Base-by-base conservation (phyloP, 2,888 invertebrate genomes). In the Tubulanus polymorphus region DNA sequence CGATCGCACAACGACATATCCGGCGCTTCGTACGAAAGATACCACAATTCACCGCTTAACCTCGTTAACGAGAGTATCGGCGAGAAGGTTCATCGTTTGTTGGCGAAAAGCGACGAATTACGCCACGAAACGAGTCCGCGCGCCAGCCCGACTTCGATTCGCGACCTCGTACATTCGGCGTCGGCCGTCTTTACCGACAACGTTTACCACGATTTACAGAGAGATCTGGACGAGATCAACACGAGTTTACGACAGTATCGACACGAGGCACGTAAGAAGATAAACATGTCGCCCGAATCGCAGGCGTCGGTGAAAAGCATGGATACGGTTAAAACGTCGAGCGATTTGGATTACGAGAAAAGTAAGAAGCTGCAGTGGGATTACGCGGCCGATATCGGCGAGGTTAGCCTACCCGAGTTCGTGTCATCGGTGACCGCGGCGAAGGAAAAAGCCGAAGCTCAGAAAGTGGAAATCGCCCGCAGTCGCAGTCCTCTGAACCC, bases 181-280 rank as follows among this genome's bases (percentile, higher is more conserved):
- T 23, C 18, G 18, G 41, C 23, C 15, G 20, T 20, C 23, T 18
- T 20, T 41, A 23, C 18, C 6, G 18, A 18, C 6, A 61, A 72
- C 30, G 70, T 70, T 53, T 72, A 68, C 49, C 62, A 62, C 1
- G 53, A 58, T 29, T 60, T 75, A 26, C 72, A 72, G 26, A 58
- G 56, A 48, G 75, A 75, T 53, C 63, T 75, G n/a, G 70, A 75
- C 51, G 73, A 73, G 53, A 74, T 75, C 28, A 71, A 74, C 57
- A 64, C 66, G 47, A 69, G 67, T 56, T 61, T 74, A 25, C n/a
- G n/a, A n/a, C n/a, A n/a, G n/a, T n/a, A n/a, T n/a, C n/a, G n/a
- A n/a, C n/a, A n/a, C n/a, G n/a, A n/a, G n/a, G n/a, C n/a, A n/a
- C n/a, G n/a, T n/a, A 63, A 65, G 2, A 47, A 41, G 23, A 41